Evolutionary conservation across 2,888 invertebrate species (phyloP).

Genomic region (Sarcophaga variegata): DNA sequence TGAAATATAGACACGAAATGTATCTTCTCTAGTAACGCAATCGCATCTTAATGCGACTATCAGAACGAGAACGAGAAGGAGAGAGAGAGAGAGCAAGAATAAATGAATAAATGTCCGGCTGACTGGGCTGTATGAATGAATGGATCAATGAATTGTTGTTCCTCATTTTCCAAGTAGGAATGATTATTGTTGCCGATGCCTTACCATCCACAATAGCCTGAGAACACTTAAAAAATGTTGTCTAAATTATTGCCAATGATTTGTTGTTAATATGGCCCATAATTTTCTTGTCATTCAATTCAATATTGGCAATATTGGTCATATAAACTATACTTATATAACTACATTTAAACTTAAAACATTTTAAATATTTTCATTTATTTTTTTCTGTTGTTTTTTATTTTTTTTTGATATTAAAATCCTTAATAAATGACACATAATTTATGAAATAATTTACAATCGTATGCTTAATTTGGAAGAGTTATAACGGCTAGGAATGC

Average conservation of each 20-base stretch:
- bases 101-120: not conserved
- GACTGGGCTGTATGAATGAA: not conserved
- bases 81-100: not conserved
- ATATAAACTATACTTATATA: not conserved
- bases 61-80: not conserved
- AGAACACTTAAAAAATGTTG: constrained; percentile 66
- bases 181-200: constrained; percentile 27
- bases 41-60: constrained; percentile 65
- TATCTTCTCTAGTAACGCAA: constrained; percentile 76
- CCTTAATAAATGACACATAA: constrained; percentile 63
- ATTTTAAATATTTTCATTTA: not conserved
- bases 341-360: not conserved
- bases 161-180: constrained; percentile 49
- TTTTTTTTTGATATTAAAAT: constrained; percentile 35
- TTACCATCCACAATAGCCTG: constrained; percentile 54
- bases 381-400: not conserved
- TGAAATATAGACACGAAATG: constrained; percentile 76
- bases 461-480: constrained; percentile 45
- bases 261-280: constrained; percentile 78
- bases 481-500: constrained; percentile 35
- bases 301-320: constrained; percentile 23
- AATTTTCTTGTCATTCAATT: constrained; percentile 72
- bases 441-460: constrained; percentile 51
- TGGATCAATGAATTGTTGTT: constrained; percentile 64
- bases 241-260: constrained; percentile 80